Evolutionary conservation across 1,140 invertebrate species (phyloP), one percentile per base, ranked within the genome.

Genomic region (Papilio glaucus): DNA sequence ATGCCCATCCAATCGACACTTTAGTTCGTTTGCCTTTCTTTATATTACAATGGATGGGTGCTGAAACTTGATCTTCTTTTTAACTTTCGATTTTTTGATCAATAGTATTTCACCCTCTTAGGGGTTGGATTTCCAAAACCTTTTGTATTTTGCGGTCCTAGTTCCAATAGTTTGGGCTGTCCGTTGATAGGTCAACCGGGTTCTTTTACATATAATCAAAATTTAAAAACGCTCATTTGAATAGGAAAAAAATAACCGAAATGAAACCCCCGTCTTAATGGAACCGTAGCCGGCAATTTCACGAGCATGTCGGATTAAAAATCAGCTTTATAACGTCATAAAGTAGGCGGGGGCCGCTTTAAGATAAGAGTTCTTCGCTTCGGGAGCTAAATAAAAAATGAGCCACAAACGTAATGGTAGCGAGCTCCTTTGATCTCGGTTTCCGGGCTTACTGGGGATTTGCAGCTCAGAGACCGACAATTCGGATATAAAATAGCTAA

Each of bases 251-350:
- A 42, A 68, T 41, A 69, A 57, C 33, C 33, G 21, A 74, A 13
- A 72, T 42, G 18, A 41, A 18, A 45, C 62, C 67, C 60, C 39
- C 62, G 65, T 67, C 53, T 45, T 68, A 75, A 74, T 71, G 9
- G 71, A 77, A 84, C 77, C 72, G 72, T 79, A 72, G 71, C 68
- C 74, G 75, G 76, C 82, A 84, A 82, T 86, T 86, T 81, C 77
- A 82, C 73, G 80, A 70, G 72, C 77, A 80, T 79, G 86, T 89
- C 79, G 87, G 91, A 93, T 93, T 93, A 93, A 93, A 92, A 93
- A 91, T 93, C 89, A 91, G 83, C 89, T 93, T 93, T 91, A 93
- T 91, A 86, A 89, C 91, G 78, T 93, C 89, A 93, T 93, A 93
- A 93, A 93, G 84, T 87, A 91, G 78, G 79, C 81, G 78, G 81